A percentile compares a stretch with the other conserved stretches of the same genome.
Evolutionary conservation across 2,888 invertebrate species (phyloP).

Genomic region (Diabrotica balteata): DNA sequence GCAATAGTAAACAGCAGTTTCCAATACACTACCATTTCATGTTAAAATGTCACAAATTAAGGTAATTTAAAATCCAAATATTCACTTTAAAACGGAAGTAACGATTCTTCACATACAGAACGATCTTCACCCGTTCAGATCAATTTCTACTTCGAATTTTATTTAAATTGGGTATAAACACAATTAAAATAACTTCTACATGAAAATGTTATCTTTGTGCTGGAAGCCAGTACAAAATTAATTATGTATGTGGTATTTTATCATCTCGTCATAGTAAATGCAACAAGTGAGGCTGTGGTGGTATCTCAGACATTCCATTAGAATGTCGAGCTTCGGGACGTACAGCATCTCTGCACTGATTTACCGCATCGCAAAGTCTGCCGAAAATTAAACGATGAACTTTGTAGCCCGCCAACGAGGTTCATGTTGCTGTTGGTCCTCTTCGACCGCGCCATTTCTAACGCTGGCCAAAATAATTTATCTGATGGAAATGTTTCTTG

Average conservation of each 20-base stretch:
- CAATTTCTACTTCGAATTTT: too few species aligned
- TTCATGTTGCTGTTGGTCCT: slow-evolving; percentile 10
- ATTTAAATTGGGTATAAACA: too few species aligned
- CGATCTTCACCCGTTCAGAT: too few species aligned
- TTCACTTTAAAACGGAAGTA: too few species aligned
- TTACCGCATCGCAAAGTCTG: slow-evolving; percentile 15
- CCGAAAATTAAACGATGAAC: slow-evolving; percentile 13
- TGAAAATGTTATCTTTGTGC: too few species aligned
- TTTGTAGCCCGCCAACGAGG: background rate
- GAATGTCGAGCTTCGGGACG: background rate
- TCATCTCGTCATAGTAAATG: background rate
- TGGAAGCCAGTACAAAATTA: background rate
- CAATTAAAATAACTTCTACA: too few species aligned
- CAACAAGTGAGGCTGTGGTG: slow-evolving; percentile 6
- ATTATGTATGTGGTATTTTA: slow-evolving; percentile 3
- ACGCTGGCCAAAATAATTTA: slow-evolving; percentile 18
- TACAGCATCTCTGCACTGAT: slow-evolving; percentile 1
- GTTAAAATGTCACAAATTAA: too few species aligned
- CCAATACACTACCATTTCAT: too few species aligned
- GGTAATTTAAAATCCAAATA: too few species aligned
- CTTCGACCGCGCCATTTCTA: slow-evolving; percentile 17
- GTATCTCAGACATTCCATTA: slow-evolving; percentile 18
- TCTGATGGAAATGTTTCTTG: slow-evolving; percentile 20
- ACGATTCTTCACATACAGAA: too few species aligned
- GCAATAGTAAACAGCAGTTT: too few species aligned